phyloP scores from a whole-genome alignment of 2,797 vertebrate genomes.

The Enteromius radiatus region DNA sequence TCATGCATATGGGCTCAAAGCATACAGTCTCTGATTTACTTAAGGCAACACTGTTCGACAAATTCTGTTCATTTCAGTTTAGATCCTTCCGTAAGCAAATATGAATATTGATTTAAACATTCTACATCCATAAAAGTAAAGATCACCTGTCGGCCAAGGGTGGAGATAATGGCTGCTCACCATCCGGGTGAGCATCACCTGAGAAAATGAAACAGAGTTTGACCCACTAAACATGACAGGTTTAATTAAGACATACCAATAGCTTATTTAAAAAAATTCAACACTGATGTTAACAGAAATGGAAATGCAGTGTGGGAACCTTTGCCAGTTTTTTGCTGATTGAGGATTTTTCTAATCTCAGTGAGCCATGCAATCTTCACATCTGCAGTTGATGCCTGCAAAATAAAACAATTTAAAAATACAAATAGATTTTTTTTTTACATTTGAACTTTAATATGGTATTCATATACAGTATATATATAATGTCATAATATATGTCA shows the following conservation, averaged over 20 bases:
- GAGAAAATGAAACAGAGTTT: conserved; percentile 57
- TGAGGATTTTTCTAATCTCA: conserved; percentile 90
- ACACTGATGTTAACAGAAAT: conserved; percentile 10
- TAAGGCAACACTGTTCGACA: not conserved
- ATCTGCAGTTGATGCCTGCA: conserved; percentile 88
- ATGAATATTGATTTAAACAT: conserved; percentile 1
- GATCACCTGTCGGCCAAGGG: conserved; percentile 83
- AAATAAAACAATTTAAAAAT: conserved; percentile 33
- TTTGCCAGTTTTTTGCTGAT: conserved; percentile 84
- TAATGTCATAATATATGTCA: no score
- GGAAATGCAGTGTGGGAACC: conserved; percentile 70
- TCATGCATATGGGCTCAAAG: conserved; percentile 14
- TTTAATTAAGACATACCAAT: not conserved
- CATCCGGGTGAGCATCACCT: conserved; percentile 59
- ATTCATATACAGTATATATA: no score
- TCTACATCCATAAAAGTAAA: conserved; percentile 26
- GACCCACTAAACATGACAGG: not conserved
- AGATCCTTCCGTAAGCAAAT: not conserved
- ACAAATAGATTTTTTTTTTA: not conserved
- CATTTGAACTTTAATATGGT: not conserved
- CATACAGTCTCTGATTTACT: not conserved
- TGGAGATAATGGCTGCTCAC: conserved; percentile 68
- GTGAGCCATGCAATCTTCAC: conserved; percentile 91
- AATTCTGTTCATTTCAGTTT: not conserved
- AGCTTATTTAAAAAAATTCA: not conserved